These are phyloP conservation scores for Sphaeramia orbicularis DNA, from an alignment of 2,797 vertebrate species.

Conservation along the genomic window DNA sequence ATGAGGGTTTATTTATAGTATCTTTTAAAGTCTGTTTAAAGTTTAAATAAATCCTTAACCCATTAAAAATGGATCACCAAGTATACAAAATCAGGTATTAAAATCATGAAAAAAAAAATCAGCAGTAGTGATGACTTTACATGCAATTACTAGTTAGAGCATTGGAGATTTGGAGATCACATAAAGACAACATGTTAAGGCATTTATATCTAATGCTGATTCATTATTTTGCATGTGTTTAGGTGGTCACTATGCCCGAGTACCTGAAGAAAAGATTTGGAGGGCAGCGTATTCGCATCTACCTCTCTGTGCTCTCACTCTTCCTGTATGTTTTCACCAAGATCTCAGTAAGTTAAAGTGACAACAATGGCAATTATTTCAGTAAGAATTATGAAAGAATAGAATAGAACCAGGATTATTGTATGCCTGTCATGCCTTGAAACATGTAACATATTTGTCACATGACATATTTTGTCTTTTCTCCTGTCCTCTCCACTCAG, in stretches of 20 bases:
- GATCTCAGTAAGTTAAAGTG: conserved; percentile 91
- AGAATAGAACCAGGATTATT: no score
- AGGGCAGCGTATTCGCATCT: conserved; percentile 92
- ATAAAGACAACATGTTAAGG: conserved; percentile 2
- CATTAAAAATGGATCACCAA: no score
- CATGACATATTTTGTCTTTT: not conserved
- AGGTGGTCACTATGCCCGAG: conserved; percentile 97
- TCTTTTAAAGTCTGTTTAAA: not conserved
- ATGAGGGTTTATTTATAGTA: no score
- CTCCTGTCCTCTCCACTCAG: conserved; percentile 69
- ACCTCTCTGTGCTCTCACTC: conserved; percentile 92
- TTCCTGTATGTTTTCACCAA: conserved; percentile 91
- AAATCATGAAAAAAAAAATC: no score
- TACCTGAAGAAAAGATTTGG: conserved; percentile 95
- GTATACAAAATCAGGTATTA: no score
- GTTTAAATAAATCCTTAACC: no score
- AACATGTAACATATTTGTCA: no score
- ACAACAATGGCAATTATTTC: not conserved
- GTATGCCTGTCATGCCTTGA: no score
- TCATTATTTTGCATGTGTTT: conserved; percentile 28
- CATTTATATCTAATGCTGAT: no score
- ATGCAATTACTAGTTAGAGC: no score
- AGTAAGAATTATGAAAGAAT: no score
- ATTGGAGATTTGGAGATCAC: not conserved
- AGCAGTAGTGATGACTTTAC: not conserved